phyloP scores from a whole-genome alignment of 2,797 vertebrate genomes.

The Sebastes minor region DNA sequence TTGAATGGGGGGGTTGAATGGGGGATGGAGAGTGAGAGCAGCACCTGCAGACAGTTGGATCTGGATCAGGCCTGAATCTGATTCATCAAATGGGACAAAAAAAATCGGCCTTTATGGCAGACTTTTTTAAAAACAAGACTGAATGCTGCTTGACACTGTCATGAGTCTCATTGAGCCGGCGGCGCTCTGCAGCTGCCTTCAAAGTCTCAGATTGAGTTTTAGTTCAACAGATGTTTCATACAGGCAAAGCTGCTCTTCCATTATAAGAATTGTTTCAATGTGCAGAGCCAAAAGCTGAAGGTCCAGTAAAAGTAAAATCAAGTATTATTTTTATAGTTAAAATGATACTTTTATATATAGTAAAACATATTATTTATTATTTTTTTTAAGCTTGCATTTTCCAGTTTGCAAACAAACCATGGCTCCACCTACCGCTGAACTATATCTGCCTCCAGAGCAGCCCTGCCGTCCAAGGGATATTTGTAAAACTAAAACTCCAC shows the following conservation, averaged over 20 bases:
- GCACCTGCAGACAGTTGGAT: conserved; percentile 19
- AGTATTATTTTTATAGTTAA: conserved; percentile 38
- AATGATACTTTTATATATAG: conserved; percentile 47
- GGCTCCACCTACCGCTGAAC: conserved; percentile 23
- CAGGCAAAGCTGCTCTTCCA: conserved; percentile 16
- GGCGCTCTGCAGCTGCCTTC: conserved; percentile 14
- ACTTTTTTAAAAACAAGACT: not conserved
- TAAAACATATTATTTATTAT: conserved; percentile 42
- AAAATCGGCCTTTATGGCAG: conserved; percentile 4
- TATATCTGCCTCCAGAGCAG: conserved; percentile 22
- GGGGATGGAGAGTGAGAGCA: conserved; percentile 60
- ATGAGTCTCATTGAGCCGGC: not conserved
- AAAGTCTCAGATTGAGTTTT: not conserved
- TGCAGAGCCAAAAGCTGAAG: conserved; percentile 24
- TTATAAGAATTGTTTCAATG: not conserved
- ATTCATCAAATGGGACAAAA: conserved; percentile 3
- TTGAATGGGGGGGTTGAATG: conserved; percentile 79
- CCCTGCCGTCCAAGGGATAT: conserved; percentile 8
- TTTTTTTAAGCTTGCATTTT: conserved; percentile 16
- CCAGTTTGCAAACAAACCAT: not conserved
- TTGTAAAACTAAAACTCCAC: conserved; percentile 6
- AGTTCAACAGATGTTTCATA: conserved; percentile 10
- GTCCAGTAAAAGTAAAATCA: conserved; percentile 8
- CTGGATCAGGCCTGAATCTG: conserved; percentile 9
- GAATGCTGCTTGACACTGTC: conserved; percentile 22